Conservation (phyloP, 2,888 invertebrate genomes). For the Siphlonurus alternatus region DNA sequence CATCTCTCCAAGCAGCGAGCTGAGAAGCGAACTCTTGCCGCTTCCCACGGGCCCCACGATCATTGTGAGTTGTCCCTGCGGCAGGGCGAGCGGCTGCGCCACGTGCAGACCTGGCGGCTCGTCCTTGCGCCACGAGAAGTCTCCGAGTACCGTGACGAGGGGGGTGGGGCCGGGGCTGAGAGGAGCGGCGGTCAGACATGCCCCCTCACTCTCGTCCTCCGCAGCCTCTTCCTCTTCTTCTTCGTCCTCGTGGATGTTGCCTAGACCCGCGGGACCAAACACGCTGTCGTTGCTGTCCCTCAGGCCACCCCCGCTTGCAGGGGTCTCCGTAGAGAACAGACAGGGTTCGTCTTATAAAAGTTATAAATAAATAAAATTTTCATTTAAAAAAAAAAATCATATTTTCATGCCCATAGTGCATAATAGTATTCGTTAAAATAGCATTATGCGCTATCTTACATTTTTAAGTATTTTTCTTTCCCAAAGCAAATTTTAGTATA, state of each 20-base stretch:
- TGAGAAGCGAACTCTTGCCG: constrained; percentile 62
- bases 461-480: too few species aligned
- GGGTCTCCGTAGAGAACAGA: neutral
- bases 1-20: constrained; percentile 67
- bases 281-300: constrained; percentile 9
- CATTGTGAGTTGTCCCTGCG: constrained; percentile 45
- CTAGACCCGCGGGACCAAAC: constrained; percentile 19
- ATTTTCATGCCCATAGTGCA: neutral
- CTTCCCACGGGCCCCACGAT: constrained; percentile 66
- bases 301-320: neutral
- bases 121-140: neutral
- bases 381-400: neutral
- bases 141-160: neutral
- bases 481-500: too few species aligned
- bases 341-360: too few species aligned
- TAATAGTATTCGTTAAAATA: neutral
- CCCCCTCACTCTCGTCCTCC: neutral
- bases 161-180: neutral
- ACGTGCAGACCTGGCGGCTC: neutral
- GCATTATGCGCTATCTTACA: neutral
- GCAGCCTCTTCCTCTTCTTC: constrained; percentile 13
- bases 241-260: constrained; percentile 23
- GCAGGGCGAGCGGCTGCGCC: constrained; percentile 5
- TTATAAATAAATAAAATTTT: too few species aligned
- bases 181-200: neutral